Evolutionary conservation across 1,140 invertebrate species (phyloP).

Genomic region (Caenorhabditis latens): DNA sequence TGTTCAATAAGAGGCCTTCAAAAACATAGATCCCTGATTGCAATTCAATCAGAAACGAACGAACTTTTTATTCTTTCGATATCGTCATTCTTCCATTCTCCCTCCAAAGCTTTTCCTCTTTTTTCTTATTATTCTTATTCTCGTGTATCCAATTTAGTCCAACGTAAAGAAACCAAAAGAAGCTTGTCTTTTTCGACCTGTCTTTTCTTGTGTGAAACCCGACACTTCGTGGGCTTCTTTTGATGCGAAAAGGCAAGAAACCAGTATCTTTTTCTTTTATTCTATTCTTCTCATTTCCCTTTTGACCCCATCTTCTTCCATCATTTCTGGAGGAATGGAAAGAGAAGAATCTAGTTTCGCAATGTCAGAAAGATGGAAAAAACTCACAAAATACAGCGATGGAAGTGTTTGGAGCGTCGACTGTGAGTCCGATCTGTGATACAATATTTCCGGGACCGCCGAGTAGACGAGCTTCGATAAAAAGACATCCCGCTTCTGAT

Average conservation of each 20-base stretch:
- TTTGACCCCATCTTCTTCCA: neutral
- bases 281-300: neutral
- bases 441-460: slow-evolving; percentile 46
- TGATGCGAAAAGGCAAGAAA: slow-evolving; percentile 21
- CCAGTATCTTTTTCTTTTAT: slow-evolving; percentile 23
- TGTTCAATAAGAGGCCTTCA: no score
- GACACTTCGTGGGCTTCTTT: slow-evolving; percentile 3
- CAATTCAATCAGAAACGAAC: no score
- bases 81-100: no score
- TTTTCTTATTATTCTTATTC: neutral
- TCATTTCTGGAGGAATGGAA: neutral
- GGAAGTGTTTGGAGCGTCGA: slow-evolving; percentile 59
- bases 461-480: slow-evolving; percentile 58
- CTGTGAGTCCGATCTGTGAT: slow-evolving; percentile 53
- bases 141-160: neutral
- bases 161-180: neutral
- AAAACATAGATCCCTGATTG: no score
- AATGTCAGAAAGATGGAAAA: neutral
- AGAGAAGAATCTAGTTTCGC: neutral
- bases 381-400: slow-evolving; percentile 63
- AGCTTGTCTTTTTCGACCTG: neutral
- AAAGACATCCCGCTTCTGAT: slow-evolving; percentile 49
- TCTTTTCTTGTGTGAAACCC: slow-evolving; percentile 34
- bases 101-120: neutral
- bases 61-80: no score